Evolutionary conservation across 2,797 vertebrate species (phyloP).

Genomic region (Telmatherina bonti): DNA sequence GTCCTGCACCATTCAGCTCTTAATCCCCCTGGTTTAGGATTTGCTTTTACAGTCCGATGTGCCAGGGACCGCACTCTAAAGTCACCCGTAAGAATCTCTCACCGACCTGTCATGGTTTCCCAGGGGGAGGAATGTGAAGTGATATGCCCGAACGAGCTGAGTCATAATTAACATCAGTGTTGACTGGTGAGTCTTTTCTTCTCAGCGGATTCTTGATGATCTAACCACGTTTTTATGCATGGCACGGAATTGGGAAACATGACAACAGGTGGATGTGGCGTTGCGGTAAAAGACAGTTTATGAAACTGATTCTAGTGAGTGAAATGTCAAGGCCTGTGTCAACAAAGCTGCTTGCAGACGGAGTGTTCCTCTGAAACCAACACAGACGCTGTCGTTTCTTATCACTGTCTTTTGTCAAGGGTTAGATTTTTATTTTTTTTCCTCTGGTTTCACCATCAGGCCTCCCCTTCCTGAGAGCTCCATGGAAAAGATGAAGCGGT

Average conservation of each 20-base stretch:
- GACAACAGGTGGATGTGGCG: conserved; percentile 26
- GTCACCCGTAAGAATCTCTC: conserved; percentile 64
- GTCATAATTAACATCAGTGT: conserved; percentile 66
- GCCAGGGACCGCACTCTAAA: conserved; percentile 50
- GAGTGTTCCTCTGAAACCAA: conserved; percentile 2
- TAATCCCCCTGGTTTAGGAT: conserved; percentile 73
- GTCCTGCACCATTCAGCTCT: conserved; percentile 68
- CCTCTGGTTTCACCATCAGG: conserved; percentile 73
- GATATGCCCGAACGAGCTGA: conserved; percentile 55
- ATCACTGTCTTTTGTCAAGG: not conserved
- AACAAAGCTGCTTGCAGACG: conserved; percentile 18
- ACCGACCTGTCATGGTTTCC: conserved; percentile 62
- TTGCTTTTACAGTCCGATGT: conserved; percentile 64
- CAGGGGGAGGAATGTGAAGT: conserved; percentile 57
- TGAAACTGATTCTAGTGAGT: conserved; percentile 4
- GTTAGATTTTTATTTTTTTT: conserved; percentile 1
- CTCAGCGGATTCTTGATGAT: conserved; percentile 31
- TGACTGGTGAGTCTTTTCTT: conserved; percentile 39
- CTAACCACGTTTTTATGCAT: conserved; percentile 22
- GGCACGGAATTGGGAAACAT: conserved; percentile 54
- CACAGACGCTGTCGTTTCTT: conserved; percentile 10
- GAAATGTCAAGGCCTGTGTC: conserved; percentile 39
- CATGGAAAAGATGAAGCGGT: conserved; percentile 94
- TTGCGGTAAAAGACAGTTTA: conserved; percentile 27
- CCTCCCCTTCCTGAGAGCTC: conserved; percentile 85